A percentile compares a stretch with the other conserved stretches of the same genome.
Conservation (phyloP, 2,797 vertebrate species). For the Muscicapa striata region DNA sequence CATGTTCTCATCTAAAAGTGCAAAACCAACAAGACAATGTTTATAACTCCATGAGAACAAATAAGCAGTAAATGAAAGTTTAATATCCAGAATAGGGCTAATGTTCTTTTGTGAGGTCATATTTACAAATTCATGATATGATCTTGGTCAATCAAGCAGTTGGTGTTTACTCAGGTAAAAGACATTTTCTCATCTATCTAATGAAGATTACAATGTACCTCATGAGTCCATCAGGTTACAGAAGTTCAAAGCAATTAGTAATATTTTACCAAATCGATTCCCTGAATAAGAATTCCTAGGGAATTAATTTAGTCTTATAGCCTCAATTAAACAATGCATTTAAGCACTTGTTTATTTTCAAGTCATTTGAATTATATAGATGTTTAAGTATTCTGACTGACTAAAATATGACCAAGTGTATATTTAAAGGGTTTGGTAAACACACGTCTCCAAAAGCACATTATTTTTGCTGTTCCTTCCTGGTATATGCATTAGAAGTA, state of each 20-base stretch:
- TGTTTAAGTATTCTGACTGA: not conserved
- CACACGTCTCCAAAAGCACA: not conserved
- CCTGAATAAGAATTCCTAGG: not conserved
- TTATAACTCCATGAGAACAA: not conserved
- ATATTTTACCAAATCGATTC: not conserved
- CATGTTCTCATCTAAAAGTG: not conserved
- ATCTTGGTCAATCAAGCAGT: not conserved
- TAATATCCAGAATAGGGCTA: not conserved
- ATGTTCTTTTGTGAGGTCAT: not conserved
- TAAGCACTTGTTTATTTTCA: not conserved
- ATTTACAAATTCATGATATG: not conserved
- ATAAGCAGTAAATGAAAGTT: not conserved
- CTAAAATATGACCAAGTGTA: not conserved
- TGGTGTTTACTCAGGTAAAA: not conserved
- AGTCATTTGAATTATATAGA: not conserved
- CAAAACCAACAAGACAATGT: not conserved
- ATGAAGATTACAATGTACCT: not conserved
- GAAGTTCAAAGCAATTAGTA: slow-evolving; percentile 12
- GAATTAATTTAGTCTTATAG: not conserved
- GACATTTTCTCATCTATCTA: not conserved
- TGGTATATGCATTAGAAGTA: not conserved
- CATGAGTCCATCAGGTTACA: not conserved
- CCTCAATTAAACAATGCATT: not conserved
- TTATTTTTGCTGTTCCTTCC: not conserved
- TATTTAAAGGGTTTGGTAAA: not conserved